Base-by-base conservation (phyloP, 2,888 invertebrate species). In the Hyposoter didymator region DNA sequence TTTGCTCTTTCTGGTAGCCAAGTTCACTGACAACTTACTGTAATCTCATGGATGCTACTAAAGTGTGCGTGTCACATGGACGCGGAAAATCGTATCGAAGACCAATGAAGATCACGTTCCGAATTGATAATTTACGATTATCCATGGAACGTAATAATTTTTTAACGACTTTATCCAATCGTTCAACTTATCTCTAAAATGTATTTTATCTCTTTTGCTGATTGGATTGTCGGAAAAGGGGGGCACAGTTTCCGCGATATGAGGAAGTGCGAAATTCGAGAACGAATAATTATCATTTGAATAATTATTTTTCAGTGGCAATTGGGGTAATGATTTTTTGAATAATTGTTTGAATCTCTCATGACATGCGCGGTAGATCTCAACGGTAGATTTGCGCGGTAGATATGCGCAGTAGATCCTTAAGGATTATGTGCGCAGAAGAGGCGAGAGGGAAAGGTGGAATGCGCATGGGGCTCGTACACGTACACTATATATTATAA, bases 11-110 rank as follows among this genome's bases (percentile, higher is more conserved):
- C 70, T 85, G 62, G 85, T 88, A 88, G 85, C 82, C 55, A 73
- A 84, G 52, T 70, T 76, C 79, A 78, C 78, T 75, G 89, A 89
- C 89, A 86, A 90, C 85, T 87, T 78, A 78, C 69, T 83, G 85
- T 81, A 70, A 82, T 85, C 84, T 79, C 84, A 39, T 55, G 76
- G 73, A 87, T 67, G 73, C 81, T 84, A 76, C 67, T 49, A 59
- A 59, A 49, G 69, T 59, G 22, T 67, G 35, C 45, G 69, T n/a
- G 17, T 74, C 43, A 47, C 84, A 72, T 43, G 75, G 62, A 69
- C 52, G 66, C 70, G 19, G 64, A 35, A 22, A 28, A 67, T 67
- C 39, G 17, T 52, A 22, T 67, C 76, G 66, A 43, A 39, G 78
- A 32, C 28, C 78, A 78, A 55, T 55, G 69, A 49, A 39, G 55